Evolutionary conservation across 1,140 invertebrate species (phyloP).

Genomic region (Drosophila willistoni): DNA sequence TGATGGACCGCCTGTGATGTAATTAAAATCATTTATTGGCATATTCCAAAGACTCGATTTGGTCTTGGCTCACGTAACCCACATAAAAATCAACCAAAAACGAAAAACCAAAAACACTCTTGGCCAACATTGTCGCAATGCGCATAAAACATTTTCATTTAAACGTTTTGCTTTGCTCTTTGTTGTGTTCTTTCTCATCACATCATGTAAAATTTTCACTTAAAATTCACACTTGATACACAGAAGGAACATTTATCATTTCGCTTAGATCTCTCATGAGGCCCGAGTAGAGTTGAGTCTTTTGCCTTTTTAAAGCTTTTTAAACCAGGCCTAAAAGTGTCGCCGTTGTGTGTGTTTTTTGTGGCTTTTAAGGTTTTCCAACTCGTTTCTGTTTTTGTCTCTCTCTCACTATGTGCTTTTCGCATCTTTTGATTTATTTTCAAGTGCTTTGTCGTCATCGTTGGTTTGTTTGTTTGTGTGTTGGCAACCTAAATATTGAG

Average conservation of each 20-base stretch:
- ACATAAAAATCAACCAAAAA: slow-evolving; percentile 46
- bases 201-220: slow-evolving; percentile 66
- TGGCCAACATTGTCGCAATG: slow-evolving; percentile 23
- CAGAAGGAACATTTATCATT: slow-evolving; percentile 71
- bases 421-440: slow-evolving; percentile 80
- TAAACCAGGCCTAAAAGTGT: slow-evolving; percentile 60
- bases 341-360: slow-evolving; percentile 28
- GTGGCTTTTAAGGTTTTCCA: slow-evolving; percentile 45
- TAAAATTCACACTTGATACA: slow-evolving; percentile 81
- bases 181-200: slow-evolving; percentile 1
- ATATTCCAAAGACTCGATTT: slow-evolving; percentile 57
- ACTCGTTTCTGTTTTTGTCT: slow-evolving; percentile 27
- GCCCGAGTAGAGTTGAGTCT: neutral
- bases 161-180: neutral
- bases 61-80: slow-evolving; percentile 56
- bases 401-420: slow-evolving; percentile 27
- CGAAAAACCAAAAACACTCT: neutral
- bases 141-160: slow-evolving; percentile 48
- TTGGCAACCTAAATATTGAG: slow-evolving; percentile 74
- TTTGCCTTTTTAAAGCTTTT: slow-evolving; percentile 55
- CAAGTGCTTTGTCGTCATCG: slow-evolving; percentile 45
- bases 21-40: slow-evolving; percentile 79
- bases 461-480: slow-evolving; percentile 46
- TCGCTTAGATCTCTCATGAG: slow-evolving; percentile 59
- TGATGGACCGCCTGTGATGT: slow-evolving; percentile 43